These are phyloP conservation scores for Lanistes nyassanus DNA, from an alignment of 1,140 invertebrate species.

Conservation along the genomic window DNA sequence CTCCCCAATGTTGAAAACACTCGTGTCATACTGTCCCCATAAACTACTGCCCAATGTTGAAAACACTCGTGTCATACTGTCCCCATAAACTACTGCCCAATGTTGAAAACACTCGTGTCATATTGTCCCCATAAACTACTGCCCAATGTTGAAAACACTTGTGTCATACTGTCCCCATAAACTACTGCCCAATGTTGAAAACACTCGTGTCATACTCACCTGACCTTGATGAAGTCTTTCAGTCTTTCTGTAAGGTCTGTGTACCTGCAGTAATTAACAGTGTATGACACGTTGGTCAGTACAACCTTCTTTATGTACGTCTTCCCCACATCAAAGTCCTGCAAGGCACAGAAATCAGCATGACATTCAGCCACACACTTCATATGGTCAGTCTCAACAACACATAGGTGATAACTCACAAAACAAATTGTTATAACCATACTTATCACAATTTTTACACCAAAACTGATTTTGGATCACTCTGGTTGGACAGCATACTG, in stretches of 20 bases:
- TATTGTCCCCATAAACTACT: not conserved
- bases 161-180: not conserved
- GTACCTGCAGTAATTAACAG: slow-evolving; percentile 64
- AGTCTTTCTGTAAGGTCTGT: slow-evolving; percentile 63
- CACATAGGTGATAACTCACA: not conserved
- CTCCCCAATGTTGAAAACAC: no score
- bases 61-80: not conserved
- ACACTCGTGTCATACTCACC: slow-evolving; percentile 48
- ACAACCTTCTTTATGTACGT: slow-evolving; percentile 65
- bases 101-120: not conserved
- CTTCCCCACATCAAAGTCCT: slow-evolving; percentile 67
- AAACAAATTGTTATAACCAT: no score
- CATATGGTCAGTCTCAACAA: not conserved
- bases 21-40: no score
- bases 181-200: not conserved
- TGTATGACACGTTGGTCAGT: slow-evolving; percentile 66
- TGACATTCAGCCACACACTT: not conserved
- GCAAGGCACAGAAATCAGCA: slow-evolving; percentile 23
- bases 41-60: not conserved
- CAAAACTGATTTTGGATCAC: no score
- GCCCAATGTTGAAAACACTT: not conserved
- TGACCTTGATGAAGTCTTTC: slow-evolving; percentile 65
- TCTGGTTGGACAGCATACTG: no score
- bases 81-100: not conserved
- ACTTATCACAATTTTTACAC: no score